Base-by-base conservation (phyloP, 2,888 invertebrate species). In the Dichetophora obliterata region DNA sequence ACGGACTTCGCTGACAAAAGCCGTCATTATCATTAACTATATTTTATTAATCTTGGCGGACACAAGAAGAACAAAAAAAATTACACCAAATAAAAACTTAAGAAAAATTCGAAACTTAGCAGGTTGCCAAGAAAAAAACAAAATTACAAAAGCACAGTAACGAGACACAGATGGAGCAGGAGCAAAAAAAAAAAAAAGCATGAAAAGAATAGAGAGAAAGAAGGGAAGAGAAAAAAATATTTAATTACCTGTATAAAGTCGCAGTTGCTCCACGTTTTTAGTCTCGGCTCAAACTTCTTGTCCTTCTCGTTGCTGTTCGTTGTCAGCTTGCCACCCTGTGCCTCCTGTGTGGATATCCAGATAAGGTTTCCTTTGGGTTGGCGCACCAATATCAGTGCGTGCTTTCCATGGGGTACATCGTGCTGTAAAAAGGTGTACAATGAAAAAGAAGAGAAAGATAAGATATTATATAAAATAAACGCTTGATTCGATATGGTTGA, bases 361-460 rank as follows among this genome's bases (percentile, higher is more conserved):
- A 96, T 92, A 85, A 97, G 91, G 89, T 96, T 95, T 65, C 96
- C 96, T 86, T 95, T 95, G 59, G 94, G 93, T 88, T 96, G 96
- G 84, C 93, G 92, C 68, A 97, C 95, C 79, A 94, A 93, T 86
- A 97, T 96, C 84, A 96, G 91, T 34, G 96, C 96, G 88, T 96
- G 95, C 90, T 96, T 96, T 84, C 96, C 96, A 85, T 93, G 92
- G 79, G 96, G 95, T 84, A 95, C 94, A 88, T 95, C 94, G 89
- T 96, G 95, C 90, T 95, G 81, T 34, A 19, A 9, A 68, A 52
- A 65, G 31, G 48, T 24, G 70, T 34, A 73, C 57, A 22, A 71
- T 27, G 16, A 48, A 63, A 50, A 27, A 69, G 57, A 77, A 69
- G 57, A 54, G 63, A 31, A 78, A 77, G 52, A 69, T 71, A 76